Conservation (phyloP, 2,888 invertebrate species). For the Drosophila paramelanica region DNA sequence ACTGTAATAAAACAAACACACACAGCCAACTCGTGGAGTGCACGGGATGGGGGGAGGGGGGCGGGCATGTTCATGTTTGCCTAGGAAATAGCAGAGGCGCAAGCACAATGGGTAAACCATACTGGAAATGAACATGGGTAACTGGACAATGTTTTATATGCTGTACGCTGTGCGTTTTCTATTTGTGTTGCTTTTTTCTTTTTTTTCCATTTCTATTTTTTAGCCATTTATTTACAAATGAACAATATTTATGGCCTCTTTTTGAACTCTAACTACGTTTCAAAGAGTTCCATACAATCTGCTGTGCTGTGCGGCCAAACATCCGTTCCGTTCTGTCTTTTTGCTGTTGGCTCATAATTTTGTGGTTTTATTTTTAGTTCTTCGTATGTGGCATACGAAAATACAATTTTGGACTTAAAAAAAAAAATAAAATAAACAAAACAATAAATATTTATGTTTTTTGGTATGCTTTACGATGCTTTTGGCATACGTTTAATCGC, state of each 20-base stretch:
- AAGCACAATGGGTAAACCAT: conserved; percentile 9
- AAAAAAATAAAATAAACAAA: background rate
- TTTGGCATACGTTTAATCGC: conserved; percentile 24
- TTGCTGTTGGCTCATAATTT: conserved; percentile 43
- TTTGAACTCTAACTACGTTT: conserved; percentile 47
- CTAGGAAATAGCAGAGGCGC: conserved; percentile 52
- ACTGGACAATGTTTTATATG: conserved; percentile 73
- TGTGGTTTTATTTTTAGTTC: conserved; percentile 59
- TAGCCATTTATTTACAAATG: conserved; percentile 76
- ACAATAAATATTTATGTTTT: conserved; percentile 36
- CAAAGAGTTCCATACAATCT: conserved; percentile 21
- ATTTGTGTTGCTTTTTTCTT: conserved; percentile 33
- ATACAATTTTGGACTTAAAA: conserved; percentile 16
- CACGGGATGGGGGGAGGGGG: too few species aligned
- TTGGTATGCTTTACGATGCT: conserved; percentile 29
- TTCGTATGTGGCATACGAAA: conserved; percentile 49
- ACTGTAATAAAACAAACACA: conserved; percentile 72
- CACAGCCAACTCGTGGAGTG: conserved; percentile 12
- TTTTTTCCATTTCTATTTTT: conserved; percentile 25
- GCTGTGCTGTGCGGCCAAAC: conserved; percentile 30
- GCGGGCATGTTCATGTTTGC: conserved; percentile 54
- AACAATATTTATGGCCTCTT: conserved; percentile 80
- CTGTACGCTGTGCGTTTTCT: conserved; percentile 53
- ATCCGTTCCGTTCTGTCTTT: conserved; percentile 64
- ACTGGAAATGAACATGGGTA: conserved; percentile 53